These are phyloP conservation scores for Dipodomys ordii DNA, from an alignment of 2,113 vertebrate species.

Conservation along the genomic window DNA sequence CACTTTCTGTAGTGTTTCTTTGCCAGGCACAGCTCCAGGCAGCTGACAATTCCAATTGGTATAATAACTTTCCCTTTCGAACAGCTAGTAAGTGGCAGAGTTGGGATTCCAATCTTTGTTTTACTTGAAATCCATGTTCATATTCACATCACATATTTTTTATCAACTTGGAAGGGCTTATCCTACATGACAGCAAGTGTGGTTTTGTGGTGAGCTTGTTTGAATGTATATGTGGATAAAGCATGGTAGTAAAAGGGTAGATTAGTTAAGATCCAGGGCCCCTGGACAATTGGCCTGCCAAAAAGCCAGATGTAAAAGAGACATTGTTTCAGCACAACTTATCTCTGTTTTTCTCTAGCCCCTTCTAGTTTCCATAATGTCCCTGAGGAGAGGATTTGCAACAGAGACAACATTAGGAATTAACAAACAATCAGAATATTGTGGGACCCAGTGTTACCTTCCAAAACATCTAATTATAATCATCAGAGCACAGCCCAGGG, in stretches of 20 bases:
- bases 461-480: no score
- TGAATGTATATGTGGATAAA: background rate
- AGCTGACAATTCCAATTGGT: background rate
- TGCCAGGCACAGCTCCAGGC: background rate
- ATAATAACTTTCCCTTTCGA: background rate
- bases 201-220: background rate
- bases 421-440: no score
- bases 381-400: no score
- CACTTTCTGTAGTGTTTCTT: background rate
- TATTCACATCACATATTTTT: background rate
- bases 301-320: no score
- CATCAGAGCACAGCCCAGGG: no score
- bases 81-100: background rate
- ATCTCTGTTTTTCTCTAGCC: no score
- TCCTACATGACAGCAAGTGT: background rate
- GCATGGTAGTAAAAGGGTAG: background rate
- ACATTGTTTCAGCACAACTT: no score
- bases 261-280: no score
- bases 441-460: no score
- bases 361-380: no score
- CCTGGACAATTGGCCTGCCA: no score
- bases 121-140: constrained; percentile 14
- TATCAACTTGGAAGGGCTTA: background rate
- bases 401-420: no score
- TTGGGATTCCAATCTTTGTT: background rate